Evolutionary conservation across 2,888 invertebrate genomes (phyloP), one percentile per base, ranked within the genome.

Genomic region (Aporophyla lueneburgensis): DNA sequence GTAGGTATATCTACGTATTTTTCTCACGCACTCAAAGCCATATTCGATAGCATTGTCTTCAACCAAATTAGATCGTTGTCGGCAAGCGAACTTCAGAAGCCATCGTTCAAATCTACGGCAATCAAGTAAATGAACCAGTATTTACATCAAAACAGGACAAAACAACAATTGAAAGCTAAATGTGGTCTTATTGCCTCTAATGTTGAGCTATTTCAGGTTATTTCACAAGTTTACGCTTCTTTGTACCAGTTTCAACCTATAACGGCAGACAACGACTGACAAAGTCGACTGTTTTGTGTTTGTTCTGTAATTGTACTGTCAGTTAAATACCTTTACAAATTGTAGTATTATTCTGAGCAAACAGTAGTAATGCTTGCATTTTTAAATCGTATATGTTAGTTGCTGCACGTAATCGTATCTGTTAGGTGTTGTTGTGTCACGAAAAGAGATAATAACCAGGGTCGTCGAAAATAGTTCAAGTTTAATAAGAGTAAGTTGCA

Each of bases 221-320:
- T 73, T 84, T 71, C 71, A 71, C 54, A 78, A 78, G 70, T 78
- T 82, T 71, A 78, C 49, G 63, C 58, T 75, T 80, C 80, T 84
- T 82, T 84, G 84, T 80, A 66, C 65, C 68, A 84, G 80, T 74
- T 71, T 61, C 71, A 65, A 69, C 71, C 63, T 74, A 73, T 81
- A 84, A 71, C 46, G 61, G 40, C 72, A 61, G 65, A 67, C 62
- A 78, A 59, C 56, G 58, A 62, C 72, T 76, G 62, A 74, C 59
- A 82, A 78, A 75, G 54, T 58, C 53, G 71, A 74, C 75, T 75
- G 71, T 62, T 74, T 85, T 69, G 58, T 71, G 71, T 74, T 69
- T 82, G 71, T 67, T 71, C 58, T 40, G 68, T 74, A 85, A 73
- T 78, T 65, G 71, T 66, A 58, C 77, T 66, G 69, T 69, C 79